Base-by-base conservation (phyloP, 1,140 invertebrate species). In the Zaprionus camerounensis region DNA sequence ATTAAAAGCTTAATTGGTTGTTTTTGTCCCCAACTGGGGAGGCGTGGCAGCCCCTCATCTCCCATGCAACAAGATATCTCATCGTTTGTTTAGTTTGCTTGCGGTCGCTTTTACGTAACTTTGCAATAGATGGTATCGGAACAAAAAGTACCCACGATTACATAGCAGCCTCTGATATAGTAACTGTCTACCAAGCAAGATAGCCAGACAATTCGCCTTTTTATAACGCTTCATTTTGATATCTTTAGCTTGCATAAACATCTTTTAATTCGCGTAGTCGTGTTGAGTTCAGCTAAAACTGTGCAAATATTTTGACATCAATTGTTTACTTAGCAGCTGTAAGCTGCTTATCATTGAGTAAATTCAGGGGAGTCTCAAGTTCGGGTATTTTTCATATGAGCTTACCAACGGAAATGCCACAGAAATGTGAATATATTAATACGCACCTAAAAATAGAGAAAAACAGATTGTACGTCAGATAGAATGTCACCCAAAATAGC, bases 361-460 rank as follows among this genome's bases (percentile, higher is more conserved):
- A n/a, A 28, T 28, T 28, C 22, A 7, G 13, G 34, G 24, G 3
- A 51, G 44, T 51, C 49, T 24, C n/a, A 15, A 17, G 24, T 20
- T 38, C 26, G 56, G 26, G 9, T 31, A 57, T 36, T 17, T 58
- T 31, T n/a, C 4, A 3, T 22, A 13, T 58, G 5, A 20, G 41
- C 53, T 69, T 69, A 61, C 66, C 66, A 36, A 46, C 41, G 58
- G 58, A 56, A 58, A 59, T 68, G n/a, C 63, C 31, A 11, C 3
- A 58, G 4, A 55, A 17, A 17, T 15, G 5, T 15, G 15, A 20
- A 12, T 4, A 34, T 22, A 28, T 62, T 24, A 36, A 31, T 67
- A 61, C 64, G 46, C 61, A 73, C 64, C 44, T 72, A 24, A 49
- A 66, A 72, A 38, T 20, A 71, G 12, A n/a, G 24, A 31, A 57